phyloP scores from a whole-genome alignment of 2,797 vertebrate genomes.

The Eremophila alpestris region DNA sequence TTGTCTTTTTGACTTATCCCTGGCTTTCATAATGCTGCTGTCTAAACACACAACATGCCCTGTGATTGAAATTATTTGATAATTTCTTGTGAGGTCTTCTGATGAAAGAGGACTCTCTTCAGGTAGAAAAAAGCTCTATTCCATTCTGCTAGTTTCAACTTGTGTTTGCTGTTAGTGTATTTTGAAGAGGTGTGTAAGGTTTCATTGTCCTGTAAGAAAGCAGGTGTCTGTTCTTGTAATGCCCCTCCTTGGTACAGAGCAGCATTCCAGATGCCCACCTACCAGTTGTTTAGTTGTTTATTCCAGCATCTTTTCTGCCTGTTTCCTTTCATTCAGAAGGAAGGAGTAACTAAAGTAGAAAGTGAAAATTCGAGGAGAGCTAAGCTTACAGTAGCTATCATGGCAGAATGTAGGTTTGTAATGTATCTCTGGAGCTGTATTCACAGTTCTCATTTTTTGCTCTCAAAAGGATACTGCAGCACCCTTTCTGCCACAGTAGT shows the following conservation, averaged over 20 bases:
- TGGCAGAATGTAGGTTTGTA: neutral
- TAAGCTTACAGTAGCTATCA: neutral
- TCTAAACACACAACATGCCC: neutral
- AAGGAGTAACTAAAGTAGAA: neutral
- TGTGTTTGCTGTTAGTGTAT: neutral
- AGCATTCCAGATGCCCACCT: neutral
- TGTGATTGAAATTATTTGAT: neutral
- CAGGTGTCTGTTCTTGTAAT: neutral
- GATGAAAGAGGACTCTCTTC: neutral
- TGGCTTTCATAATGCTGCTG: neutral
- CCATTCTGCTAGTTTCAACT: neutral
- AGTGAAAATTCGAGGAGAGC: neutral
- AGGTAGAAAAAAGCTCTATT: neutral
- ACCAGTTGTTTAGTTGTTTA: neutral
- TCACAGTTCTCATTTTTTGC: neutral
- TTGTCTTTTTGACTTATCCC: neutral
- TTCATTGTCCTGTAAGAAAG: neutral
- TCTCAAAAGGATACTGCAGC: neutral
- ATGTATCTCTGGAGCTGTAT: neutral
- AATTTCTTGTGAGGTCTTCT: neutral
- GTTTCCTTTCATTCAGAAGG: neutral
- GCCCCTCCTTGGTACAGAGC: neutral
- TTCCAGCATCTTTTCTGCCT: neutral
- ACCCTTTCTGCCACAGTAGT: neutral
- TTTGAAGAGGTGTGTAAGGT: neutral